phyloP scores from a whole-genome alignment of 2,888 invertebrate species.

The Hesperia comma region DNA sequence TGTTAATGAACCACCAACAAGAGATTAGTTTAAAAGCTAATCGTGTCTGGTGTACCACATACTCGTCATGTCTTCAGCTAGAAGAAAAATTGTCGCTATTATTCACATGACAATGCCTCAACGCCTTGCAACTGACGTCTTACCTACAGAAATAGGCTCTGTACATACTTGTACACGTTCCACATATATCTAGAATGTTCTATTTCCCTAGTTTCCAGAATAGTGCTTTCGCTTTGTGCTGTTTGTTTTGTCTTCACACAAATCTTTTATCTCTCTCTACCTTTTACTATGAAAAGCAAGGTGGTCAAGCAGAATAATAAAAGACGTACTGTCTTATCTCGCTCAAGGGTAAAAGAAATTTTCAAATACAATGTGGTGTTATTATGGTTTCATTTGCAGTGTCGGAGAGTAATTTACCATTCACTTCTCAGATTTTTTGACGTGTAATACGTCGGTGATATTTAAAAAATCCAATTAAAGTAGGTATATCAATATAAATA shows the following conservation, averaged over 20 bases:
- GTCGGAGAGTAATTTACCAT: no score
- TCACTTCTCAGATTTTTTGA: no score
- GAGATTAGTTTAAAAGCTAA: background rate
- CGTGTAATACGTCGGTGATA: no score
- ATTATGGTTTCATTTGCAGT: no score
- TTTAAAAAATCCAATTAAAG: no score
- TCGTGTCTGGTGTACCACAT: background rate
- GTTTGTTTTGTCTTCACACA: constrained; percentile 12
- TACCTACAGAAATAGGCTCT: constrained; percentile 23
- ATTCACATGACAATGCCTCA: constrained; percentile 17
- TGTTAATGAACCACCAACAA: no score
- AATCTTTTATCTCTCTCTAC: background rate
- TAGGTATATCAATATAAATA: background rate
- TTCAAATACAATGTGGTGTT: no score
- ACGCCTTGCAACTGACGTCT: constrained; percentile 15
- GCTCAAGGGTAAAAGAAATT: no score
- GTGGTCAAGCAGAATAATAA: no score
- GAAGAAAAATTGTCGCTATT: constrained; percentile 30
- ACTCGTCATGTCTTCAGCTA: background rate
- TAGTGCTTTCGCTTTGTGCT: constrained; percentile 10
- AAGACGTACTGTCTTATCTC: no score
- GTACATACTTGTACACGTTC: background rate
- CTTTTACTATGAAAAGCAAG: background rate
- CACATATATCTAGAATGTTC: constrained; percentile 4
- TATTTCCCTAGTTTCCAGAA: constrained; percentile 12